Conservation (phyloP, 1,140 invertebrate species). For the Portunus trituberculatus region DNA sequence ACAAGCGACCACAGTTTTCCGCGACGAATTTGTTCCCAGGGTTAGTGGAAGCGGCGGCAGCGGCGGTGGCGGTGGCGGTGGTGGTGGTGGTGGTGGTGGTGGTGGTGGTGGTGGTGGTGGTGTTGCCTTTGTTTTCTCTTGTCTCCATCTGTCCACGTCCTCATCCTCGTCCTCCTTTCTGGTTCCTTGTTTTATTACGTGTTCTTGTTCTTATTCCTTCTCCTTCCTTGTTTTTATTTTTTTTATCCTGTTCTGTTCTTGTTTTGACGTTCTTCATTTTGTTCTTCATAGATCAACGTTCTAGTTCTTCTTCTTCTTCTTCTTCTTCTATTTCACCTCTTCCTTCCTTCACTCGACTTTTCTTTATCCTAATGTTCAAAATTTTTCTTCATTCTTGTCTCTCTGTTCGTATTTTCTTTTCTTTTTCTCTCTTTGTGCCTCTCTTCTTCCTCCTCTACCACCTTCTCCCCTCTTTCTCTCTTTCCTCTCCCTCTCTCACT, state of each 20-base stretch:
- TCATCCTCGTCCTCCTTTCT: background rate
- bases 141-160: background rate
- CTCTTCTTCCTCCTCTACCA: background rate
- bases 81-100: background rate
- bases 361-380: background rate
- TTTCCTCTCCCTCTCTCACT: no score
- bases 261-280: background rate
- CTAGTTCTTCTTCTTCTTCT: no score
- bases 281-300: no score
- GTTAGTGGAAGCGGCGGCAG: background rate
- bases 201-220: background rate
- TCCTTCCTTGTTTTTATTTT: background rate
- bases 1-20: conserved; percentile 6
- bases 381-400: background rate
- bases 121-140: background rate
- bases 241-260: background rate
- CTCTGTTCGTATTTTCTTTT: background rate
- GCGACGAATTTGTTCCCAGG: background rate
- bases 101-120: background rate
- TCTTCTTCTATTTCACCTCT: background rate
- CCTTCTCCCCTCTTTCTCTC: background rate
- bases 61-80: background rate
- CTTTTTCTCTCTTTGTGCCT: background rate
- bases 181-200: background rate
- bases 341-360: background rate